These are phyloP conservation scores for Lasiommata megera DNA, from an alignment of 2,888 invertebrate genomes.

Conservation along the genomic window DNA sequence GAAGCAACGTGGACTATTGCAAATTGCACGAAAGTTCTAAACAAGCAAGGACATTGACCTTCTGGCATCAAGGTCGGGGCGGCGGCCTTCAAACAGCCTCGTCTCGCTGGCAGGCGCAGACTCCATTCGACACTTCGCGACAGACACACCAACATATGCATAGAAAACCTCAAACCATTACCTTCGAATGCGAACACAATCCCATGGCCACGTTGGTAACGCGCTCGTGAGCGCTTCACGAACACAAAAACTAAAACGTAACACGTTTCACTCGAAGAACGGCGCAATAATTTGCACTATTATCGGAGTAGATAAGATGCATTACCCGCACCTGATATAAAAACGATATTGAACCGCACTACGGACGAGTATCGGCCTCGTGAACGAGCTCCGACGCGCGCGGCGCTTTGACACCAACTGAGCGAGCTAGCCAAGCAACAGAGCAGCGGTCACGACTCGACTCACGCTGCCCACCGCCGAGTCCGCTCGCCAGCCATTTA, in stretches of 20 bases:
- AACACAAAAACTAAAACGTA: conserved; percentile 52
- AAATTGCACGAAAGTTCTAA: conserved; percentile 59
- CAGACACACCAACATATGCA: conserved; percentile 51
- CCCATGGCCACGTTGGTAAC: conserved; percentile 72
- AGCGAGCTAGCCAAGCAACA: conserved; percentile 34
- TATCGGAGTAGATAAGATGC: conserved; percentile 68
- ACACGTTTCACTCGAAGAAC: conserved; percentile 41
- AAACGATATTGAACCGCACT: conserved; percentile 43
- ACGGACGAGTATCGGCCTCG: conserved; percentile 62
- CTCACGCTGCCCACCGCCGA: conserved; percentile 46
- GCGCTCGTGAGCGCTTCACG: conserved; percentile 58
- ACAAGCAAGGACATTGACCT: conserved; percentile 76
- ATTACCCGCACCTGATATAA: conserved; percentile 53
- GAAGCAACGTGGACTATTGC: conserved; percentile 25
- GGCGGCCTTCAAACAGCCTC: conserved; percentile 79
- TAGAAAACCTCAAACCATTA: conserved; percentile 59
- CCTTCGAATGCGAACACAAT: conserved; percentile 68
- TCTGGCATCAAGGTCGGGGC: conserved; percentile 76
- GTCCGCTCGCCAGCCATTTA: conserved; percentile 53
- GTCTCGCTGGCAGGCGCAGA: conserved; percentile 60
- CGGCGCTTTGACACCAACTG: conserved; percentile 65
- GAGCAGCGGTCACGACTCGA: conserved; percentile 43
- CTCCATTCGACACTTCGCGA: conserved; percentile 55
- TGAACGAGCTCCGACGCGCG: conserved; percentile 62
- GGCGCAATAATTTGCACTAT: conserved; percentile 67